Evolutionary conservation across 1,140 invertebrate species (phyloP), one percentile per base, ranked within the genome.

Genomic region (Pentalonia nigronervosa): DNA sequence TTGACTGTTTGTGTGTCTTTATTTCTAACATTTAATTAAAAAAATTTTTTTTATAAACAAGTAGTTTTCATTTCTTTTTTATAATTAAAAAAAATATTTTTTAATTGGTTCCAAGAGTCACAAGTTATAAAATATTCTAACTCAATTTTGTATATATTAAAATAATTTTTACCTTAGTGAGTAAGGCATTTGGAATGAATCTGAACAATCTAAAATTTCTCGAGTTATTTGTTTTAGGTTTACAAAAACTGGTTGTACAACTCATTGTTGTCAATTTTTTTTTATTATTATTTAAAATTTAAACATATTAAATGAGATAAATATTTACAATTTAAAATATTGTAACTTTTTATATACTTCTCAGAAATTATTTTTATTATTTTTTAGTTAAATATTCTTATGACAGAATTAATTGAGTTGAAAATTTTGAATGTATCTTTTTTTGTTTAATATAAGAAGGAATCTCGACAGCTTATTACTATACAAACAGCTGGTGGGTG

Each of bases 361-460:
- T 6, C 60, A n/a, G n/a, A 76, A 76, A n/a, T 76, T 76, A 4
- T 76, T 67, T 60, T 60, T 67, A 53, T 30, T 47, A 47, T 86
- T 86, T 30, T 41, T 25, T 87, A 47, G 25, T 87, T 23, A 25
- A 86, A 30, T 4, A 47, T 30, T 87, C 30, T 47, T 17, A 11
- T 48, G 30, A 50, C 21, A 88, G 7, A 50, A 50, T 50, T 88
- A 50, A 50, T 48, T 7, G 41, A 30, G 36, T 45, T 86, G 3
- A 45, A 48, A 47, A 30, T 48, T n/a, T 48, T 14, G 17, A 48
- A 30, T 87, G 30, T 87, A 76, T 20, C n/a, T 76, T n/a, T 76
- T n/a, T 76, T 17, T 76, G 60, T 76, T 76, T n/a, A n/a, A 76
- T 76, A n/a, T 76, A 76, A n/a, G 60, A 76, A 76, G 60, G 60